Evolutionary conservation across 2,888 invertebrate genomes (phyloP), one percentile per base, ranked within the genome.

Genomic region (Bhutanitis thaidina): DNA sequence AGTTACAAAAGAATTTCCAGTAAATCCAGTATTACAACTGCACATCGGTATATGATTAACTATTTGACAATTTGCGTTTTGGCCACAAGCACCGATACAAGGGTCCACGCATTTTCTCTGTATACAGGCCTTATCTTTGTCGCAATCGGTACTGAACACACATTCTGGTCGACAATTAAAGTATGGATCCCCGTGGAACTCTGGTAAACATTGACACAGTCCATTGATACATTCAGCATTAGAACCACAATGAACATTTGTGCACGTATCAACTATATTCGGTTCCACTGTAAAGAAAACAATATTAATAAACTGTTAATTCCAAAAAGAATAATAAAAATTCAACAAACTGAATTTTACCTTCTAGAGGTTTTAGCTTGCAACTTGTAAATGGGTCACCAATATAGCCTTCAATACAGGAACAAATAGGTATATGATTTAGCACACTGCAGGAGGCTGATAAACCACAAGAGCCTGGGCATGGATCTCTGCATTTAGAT

Each of bases 91-190:
- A 52, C 93, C 93, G 34, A 90, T 85, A 62, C 95, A 95, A 5
- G 95, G 95, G 72, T 95, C 93, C 5, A 90, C 74, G 72, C 96
- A 96, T 81, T 94, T 94, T 66, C 92, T 93, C 69, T 92, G 91
- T 30, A 94, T 87, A 70, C 96, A 97, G 44, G 95, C 93, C 64
- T 90, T 92, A 61, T 91, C 85, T 53, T 90, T 77, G 0, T 92
- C 81, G 71, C 95, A 95, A 59, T 95, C 95, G 1, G 92, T 91
- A 72, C 94, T 96, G 44, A 92, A 91, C 14, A 95, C 90, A 77
- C 96, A 96, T 80, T 96, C 95, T 0, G 95, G 95, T 51, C 94
- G 90, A 68, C 95, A 95, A 51, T 92, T 93, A 48, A 91, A 86
- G 67, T 93, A 93, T 13, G 95, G 94, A 74, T 95, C 93, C 10